Evolutionary conservation across 2,113 vertebrate species (phyloP), one percentile per base, ranked within the genome.

Genomic region (Sylvietta virens): DNA sequence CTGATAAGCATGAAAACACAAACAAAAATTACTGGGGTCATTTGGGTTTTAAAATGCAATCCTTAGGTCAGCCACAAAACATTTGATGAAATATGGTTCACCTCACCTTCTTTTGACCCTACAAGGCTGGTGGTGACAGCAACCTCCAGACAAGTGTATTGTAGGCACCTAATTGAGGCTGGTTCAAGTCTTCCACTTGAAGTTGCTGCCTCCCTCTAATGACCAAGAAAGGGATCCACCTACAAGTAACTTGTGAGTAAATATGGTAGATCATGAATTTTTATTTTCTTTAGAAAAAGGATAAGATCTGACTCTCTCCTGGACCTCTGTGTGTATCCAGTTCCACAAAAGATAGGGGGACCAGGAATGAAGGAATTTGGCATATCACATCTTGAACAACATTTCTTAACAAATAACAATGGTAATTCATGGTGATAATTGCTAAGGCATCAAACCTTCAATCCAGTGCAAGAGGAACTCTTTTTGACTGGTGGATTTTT

Each of bases 401-500:
- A 56, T 30, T 86, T 70, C 17, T 54, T 44, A 40, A 77, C 15
- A 30, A 28, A 28, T 11, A 44, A 22, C 15, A 78, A 31, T 4
- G 31, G 18, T 21, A 62, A 35, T 79, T 78, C 40, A 50, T 72
- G 72, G 26, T 61, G 27, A 40, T 73, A 70, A 70, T 11, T 56
- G 53, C 40, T 67, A 60, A 78, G 42, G 15, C 18, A 53, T 3
- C 93, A 94, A 60, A 98, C 98, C 98, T 98, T 98, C 88, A 98
- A 85, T 80, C 95, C 95, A 73, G 56, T 53, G 48, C 72, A 89
- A 62, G 67, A 69, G 27, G 87, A 82, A 11, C 45, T 27, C 54
- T 42, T 88, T 93, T 84, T 77, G 39, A 9, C 26, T 9, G 95
- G 42, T 40, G 67, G 24, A 9, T 50, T 42, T 45, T 40, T 71